Base-by-base conservation (phyloP, 1,140 invertebrate species). In the Sitophilus oryzae region DNA sequence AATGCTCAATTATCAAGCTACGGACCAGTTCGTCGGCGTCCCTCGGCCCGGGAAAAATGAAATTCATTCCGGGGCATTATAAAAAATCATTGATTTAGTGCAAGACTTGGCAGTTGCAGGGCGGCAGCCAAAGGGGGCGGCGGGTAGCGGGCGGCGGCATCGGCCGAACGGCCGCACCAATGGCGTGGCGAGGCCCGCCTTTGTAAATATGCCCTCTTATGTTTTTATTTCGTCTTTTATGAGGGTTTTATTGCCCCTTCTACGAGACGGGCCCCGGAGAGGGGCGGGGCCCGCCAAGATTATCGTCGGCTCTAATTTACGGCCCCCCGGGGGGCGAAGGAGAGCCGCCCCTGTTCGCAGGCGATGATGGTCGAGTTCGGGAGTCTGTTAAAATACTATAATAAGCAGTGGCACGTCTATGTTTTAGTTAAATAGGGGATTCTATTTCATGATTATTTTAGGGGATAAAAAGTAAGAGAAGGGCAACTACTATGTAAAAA, bases 201-300 rank as follows among this genome's bases (percentile, higher is more conserved):
- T 59, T 53, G 56, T 62, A 60, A 60, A 60, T 62, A 56, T 59
- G 58, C 61, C 36, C 61, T 58, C 60, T 57, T 64, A 61, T 64
- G 60, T 62, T 61, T 64, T 61, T 59, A 64, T 64, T 59, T 62
- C 60, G 52, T 57, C 58, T 62, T 62, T 62, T 64, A 64, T 61
- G 54, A 38, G 60, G 36, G 52, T 59, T 62, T 62, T 58, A 58
- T 61, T 50, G 47, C 57, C 46, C 44, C 58, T 56, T 43, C 58
- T 51, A 56, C 58, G 47, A 49, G 53, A 49, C 58, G 43, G 50
- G 25, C 25, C 37, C 46, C 18, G 36, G n/a, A 48, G 23, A 41
- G 38, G 52, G 41, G 41, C 44, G 30, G 35, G 21, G 52, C 38
- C 15, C 14, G 22, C 14, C 37, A 15, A 4, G 35, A 18, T 34